phyloP scores from a whole-genome alignment of 1,140 invertebrate species.

The Ruditapes philippinarum region DNA sequence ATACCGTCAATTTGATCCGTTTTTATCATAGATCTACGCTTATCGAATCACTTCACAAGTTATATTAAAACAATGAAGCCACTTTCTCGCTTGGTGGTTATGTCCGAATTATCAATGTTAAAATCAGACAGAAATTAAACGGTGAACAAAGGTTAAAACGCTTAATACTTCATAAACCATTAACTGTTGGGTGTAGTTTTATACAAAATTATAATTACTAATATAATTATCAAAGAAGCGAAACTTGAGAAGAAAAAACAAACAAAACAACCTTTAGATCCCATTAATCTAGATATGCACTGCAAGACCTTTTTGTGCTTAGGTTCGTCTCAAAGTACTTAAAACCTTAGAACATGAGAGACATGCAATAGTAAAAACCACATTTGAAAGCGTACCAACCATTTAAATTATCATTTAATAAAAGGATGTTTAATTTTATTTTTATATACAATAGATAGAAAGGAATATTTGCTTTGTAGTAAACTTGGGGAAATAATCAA shows the following conservation, averaged over 20 bases:
- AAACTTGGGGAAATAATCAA: too few relatives aligned
- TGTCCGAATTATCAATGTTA: neutral
- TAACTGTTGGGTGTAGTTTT: constrained; percentile 38
- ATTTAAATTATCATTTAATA: too few relatives aligned
- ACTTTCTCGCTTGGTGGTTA: constrained; percentile 56
- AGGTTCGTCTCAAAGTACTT: too few relatives aligned
- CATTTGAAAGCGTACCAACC: too few relatives aligned
- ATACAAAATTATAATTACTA: neutral
- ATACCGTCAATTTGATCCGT: constrained; percentile 15
- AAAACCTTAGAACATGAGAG: too few relatives aligned
- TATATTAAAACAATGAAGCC: constrained; percentile 36
- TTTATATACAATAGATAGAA: too few relatives aligned
- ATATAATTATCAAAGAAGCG: neutral
- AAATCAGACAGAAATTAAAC: constrained; percentile 44
- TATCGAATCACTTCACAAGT: constrained; percentile 47
- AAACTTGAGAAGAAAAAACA: neutral
- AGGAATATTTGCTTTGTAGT: too few relatives aligned
- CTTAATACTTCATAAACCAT: constrained; percentile 59
- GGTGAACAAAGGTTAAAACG: constrained; percentile 44
- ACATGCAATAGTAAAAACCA: too few relatives aligned
- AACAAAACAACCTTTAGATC: neutral
- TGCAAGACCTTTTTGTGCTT: neutral
- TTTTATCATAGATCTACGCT: constrained; percentile 49
- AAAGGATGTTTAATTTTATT: too few relatives aligned
- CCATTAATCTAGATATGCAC: neutral